Conservation (phyloP, 2,888 invertebrate genomes). For the Fragum whitleyi region DNA sequence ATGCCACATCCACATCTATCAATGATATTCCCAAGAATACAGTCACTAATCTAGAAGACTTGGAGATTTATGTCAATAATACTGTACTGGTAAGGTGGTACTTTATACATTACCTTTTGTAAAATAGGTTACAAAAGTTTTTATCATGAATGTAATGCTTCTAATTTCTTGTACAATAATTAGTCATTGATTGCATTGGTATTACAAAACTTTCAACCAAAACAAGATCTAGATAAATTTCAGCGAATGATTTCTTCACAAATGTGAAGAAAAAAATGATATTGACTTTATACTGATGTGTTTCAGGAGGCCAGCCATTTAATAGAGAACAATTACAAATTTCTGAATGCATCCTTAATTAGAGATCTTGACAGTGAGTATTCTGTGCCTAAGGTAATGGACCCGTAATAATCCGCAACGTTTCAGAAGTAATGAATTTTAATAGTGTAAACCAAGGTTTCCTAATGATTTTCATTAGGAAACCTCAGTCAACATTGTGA, state of each 20-base stretch:
- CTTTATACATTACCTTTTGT: not conserved
- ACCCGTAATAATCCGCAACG: too few species aligned
- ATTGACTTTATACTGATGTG: too few species aligned
- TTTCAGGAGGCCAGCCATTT: constrained; percentile 70
- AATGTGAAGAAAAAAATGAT: too few species aligned
- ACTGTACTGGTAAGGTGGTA: constrained; percentile 68
- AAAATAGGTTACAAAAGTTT: not conserved
- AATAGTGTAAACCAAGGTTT: too few species aligned
- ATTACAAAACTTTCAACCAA: too few species aligned
- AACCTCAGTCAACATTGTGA: too few species aligned
- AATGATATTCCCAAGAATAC: constrained; percentile 55
- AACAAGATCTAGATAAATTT: too few species aligned
- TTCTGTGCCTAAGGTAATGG: too few species aligned
- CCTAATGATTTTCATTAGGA: too few species aligned
- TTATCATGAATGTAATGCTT: not conserved
- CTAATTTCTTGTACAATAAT: not conserved
- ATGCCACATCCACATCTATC: constrained; percentile 67
- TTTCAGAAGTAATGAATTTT: too few species aligned
- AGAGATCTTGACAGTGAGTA: constrained; percentile 70
- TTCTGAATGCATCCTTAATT: constrained; percentile 55
- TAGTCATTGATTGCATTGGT: too few species aligned
- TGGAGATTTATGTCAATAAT: constrained; percentile 68
- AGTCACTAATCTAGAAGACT: constrained; percentile 64
- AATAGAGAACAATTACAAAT: constrained; percentile 64
- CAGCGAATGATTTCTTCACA: too few species aligned